These are phyloP conservation scores for Panthera uncia DNA, from an alignment of 2,113 vertebrate species.

Conservation along the genomic window DNA sequence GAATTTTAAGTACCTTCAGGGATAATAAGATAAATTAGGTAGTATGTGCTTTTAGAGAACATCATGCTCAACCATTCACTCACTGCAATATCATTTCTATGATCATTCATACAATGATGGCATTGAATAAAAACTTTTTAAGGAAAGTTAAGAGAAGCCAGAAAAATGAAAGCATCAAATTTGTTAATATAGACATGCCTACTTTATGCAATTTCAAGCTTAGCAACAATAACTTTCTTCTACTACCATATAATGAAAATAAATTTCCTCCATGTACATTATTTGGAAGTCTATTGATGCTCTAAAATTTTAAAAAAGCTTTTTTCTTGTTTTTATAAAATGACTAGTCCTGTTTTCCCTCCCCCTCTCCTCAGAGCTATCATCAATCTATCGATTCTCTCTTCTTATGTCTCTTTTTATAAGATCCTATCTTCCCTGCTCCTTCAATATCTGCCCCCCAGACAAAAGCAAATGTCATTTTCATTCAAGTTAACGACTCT, in stretches of 20 bases:
- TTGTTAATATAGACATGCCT: background rate
- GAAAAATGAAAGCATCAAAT: background rate
- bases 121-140: background rate
- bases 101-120: background rate
- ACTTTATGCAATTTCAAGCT: background rate
- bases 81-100: background rate
- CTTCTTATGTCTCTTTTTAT: background rate
- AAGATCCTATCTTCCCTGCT: background rate
- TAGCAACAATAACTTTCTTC: background rate
- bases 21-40: conserved; percentile 33
- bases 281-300: background rate
- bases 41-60: background rate
- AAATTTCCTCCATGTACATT: background rate
- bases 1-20: conserved; percentile 41
- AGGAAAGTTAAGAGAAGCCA: background rate
- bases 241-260: background rate
- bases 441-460: background rate
- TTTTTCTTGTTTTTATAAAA: background rate
- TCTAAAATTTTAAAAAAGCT: background rate
- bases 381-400: background rate
- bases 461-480: background rate
- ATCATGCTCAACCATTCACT: background rate
- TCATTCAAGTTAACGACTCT: background rate
- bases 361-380: background rate
- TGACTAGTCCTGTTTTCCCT: background rate